Evolutionary conservation across 2,113 vertebrate genomes (phyloP).

Genomic region (Thamnaconus septentrionalis): DNA sequence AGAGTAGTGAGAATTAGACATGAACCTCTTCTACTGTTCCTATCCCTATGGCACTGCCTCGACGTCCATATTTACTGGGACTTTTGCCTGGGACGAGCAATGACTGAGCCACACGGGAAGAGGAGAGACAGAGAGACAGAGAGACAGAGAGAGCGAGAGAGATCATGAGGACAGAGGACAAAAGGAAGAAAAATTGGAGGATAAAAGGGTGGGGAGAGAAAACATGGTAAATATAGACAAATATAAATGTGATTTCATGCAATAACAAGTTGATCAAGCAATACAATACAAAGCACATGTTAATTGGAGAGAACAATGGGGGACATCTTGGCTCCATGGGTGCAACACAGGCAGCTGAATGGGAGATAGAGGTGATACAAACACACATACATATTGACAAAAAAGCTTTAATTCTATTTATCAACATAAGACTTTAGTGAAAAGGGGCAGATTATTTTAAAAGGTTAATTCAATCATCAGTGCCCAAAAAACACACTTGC

Average conservation of each 20-base stretch:
- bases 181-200: slow-evolving; percentile 15
- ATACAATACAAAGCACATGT: slow-evolving; percentile 46
- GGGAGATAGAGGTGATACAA: slow-evolving; percentile 41
- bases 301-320: slow-evolving; percentile 42
- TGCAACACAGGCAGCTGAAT: slow-evolving; percentile 56
- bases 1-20: slow-evolving; percentile 74
- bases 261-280: slow-evolving; percentile 65
- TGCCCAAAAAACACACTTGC: too few relatives aligned
- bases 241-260: slow-evolving; percentile 70
- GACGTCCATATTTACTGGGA: slow-evolving; percentile 94
- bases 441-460: too few relatives aligned
- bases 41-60: slow-evolving; percentile 99
- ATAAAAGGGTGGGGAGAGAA: slow-evolving; percentile 25
- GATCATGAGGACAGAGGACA: slow-evolving; percentile 31
- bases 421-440: background rate
- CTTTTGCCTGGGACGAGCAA: slow-evolving; percentile 98
- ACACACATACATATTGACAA: background rate
- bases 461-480: too few relatives aligned
- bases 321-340: slow-evolving; percentile 40
- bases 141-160: slow-evolving; percentile 18
- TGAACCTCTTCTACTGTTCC: slow-evolving; percentile 99
- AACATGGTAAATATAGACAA: slow-evolving; percentile 55
- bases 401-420: background rate
- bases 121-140: slow-evolving; percentile 24
- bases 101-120: slow-evolving; percentile 80